Conservation (phyloP, 1,140 invertebrate genomes). For the Leptoteleia sp. region DNA sequence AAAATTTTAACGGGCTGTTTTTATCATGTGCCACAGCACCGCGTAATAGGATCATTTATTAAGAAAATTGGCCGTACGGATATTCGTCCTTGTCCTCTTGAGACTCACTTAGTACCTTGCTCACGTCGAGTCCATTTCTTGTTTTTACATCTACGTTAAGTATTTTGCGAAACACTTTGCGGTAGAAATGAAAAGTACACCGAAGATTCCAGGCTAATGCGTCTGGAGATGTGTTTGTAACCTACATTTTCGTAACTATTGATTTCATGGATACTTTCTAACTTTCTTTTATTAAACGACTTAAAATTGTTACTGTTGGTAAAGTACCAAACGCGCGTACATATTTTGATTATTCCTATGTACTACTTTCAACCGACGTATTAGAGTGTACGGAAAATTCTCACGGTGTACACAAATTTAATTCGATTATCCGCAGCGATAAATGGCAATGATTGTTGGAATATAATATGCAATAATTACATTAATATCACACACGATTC, state of each 20-base stretch:
- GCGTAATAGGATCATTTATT: slow-evolving; percentile 80
- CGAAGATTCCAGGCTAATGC: slow-evolving; percentile 14
- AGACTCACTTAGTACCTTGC: slow-evolving; percentile 38
- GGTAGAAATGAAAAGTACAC: slow-evolving; percentile 29
- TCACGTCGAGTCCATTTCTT: slow-evolving; percentile 45
- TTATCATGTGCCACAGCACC: slow-evolving; percentile 68
- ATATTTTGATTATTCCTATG: too few relatives aligned
- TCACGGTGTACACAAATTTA: too few relatives aligned
- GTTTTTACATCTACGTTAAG: slow-evolving; percentile 42
- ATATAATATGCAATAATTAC: too few relatives aligned
- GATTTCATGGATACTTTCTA: slow-evolving; percentile 17
- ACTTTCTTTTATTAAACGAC: slow-evolving; percentile 14
- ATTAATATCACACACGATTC: too few relatives aligned
- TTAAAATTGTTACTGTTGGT: slow-evolving; percentile 2
- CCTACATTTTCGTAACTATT: slow-evolving; percentile 31
- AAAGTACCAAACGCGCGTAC: too few relatives aligned
- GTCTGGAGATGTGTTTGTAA: slow-evolving; percentile 16
- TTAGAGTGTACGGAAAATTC: too few relatives aligned
- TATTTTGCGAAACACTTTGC: slow-evolving; percentile 34
- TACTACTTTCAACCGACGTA: too few relatives aligned
- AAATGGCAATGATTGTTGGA: too few relatives aligned
- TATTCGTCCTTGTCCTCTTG: slow-evolving; percentile 70
- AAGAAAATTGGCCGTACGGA: slow-evolving; percentile 76
- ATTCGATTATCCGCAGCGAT: too few relatives aligned
- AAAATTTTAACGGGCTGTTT: slow-evolving; percentile 78